phyloP scores from a whole-genome alignment of 2,113 vertebrate species.

The Myxocyprinus asiaticus region DNA sequence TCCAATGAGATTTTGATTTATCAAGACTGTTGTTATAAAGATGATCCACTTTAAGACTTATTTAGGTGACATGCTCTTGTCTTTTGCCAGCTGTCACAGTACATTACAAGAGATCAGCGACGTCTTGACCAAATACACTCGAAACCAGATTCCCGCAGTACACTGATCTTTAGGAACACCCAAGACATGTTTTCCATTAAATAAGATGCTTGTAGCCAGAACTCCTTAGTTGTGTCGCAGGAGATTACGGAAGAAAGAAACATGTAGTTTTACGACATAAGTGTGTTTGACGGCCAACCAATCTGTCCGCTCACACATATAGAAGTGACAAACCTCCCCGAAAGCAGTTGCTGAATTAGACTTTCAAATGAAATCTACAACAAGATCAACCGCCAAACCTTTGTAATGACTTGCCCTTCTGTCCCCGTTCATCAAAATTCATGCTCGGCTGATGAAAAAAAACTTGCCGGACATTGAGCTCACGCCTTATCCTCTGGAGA shows the following conservation, averaged over 20 bases:
- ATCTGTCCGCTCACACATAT: slow-evolving; percentile 51
- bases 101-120: slow-evolving; percentile 49
- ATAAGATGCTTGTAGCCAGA: slow-evolving; percentile 54
- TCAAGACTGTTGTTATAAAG: slow-evolving; percentile 62
- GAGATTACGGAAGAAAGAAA: slow-evolving; percentile 12
- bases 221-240: slow-evolving; percentile 5
- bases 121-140: slow-evolving; percentile 57
- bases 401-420: slow-evolving; percentile 75
- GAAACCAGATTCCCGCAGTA: slow-evolving; percentile 51
- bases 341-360: slow-evolving; percentile 78
- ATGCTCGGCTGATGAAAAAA: slow-evolving; percentile 61
- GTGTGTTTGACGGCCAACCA: slow-evolving; percentile 32
- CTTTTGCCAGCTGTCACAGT: slow-evolving; percentile 47
- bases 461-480: slow-evolving; percentile 70
- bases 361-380: slow-evolving; percentile 84
- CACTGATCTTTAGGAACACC: slow-evolving; percentile 54
- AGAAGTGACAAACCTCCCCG: slow-evolving; percentile 56
- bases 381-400: slow-evolving; percentile 82
- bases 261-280: slow-evolving; percentile 39
- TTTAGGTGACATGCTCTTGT: slow-evolving; percentile 29
- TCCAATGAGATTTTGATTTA: slow-evolving; percentile 60
- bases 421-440: slow-evolving; percentile 68
- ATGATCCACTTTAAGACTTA: slow-evolving; percentile 60
- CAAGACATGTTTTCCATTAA: slow-evolving; percentile 60
- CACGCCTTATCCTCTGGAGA: slow-evolving; percentile 72